Evolutionary conservation across 2,888 invertebrate genomes (phyloP), one percentile per base, ranked within the genome.

Genomic region (Omphaloscelis lunosa): DNA sequence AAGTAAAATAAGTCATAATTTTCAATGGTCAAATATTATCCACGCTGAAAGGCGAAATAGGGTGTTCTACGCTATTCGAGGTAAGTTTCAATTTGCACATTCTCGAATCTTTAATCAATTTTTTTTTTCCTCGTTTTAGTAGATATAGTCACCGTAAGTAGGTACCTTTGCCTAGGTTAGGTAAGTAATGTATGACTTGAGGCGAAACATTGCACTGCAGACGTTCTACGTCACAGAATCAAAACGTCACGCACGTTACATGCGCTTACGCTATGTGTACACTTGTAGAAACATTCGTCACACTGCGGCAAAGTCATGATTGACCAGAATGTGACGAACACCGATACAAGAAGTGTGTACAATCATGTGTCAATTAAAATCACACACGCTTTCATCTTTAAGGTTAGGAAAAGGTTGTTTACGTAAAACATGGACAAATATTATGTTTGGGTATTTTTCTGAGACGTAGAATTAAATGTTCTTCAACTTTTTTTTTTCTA

Each of bases 321-420:
- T 82, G 58, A 34, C 75, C 59, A 71, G 27, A 70, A 80, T 51
- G 51, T 63, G 68, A 75, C 72, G 67, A 75, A 45, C 61, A 66
- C 61, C 53, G 82, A 66, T 67, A n/a, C n/a, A n/a, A n/a, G n/a
- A 87, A 75, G 58, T 85, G 85, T 82, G 63, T 27, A 82, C 78
- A 85, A 85, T 85, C 56, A 71, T 77, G 74, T 84, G 70, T 53
- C 70, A 82, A 82, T 74, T 75, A 63, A 59, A 75, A 85, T 85
- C 58, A 67, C 62, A 63, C 74, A 85, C 88, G 85, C 86, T 85
- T 88, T 85, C 82, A 70, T 84, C 67, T 85, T 65, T 70, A 67
- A 71, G 58, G 56, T 62, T 53, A 86, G 56, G 6, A 85, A 67
- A 79, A 69, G 75, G 75, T 84, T 71, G 68, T 67, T 58, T 72